Evolutionary conservation across 2,113 vertebrate genomes (phyloP), one percentile per base, ranked within the genome.

Genomic region (Zootoca vivipara): DNA sequence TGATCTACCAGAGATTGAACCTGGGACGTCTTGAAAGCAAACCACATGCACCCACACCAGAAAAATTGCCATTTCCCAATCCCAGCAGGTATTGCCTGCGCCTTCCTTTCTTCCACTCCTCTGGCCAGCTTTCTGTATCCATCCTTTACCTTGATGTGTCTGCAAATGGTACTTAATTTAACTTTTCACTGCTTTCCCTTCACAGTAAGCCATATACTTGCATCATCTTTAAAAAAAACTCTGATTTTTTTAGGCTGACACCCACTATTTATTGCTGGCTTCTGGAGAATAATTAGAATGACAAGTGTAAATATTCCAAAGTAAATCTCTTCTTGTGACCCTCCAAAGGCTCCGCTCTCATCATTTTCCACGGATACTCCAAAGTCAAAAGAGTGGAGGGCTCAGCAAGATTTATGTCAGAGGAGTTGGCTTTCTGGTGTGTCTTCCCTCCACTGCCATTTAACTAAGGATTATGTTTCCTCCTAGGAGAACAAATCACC

Each of bases 361-460:
- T 24, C 62, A 88, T 77, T 88, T 83, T 62, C 87, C 62, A 83
- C 5, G 87, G 80, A 16, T 88, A 22, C 74, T 83, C 40, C 81
- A 75, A 67, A 69, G 83, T 78, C 87, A 77, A 88, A 88, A 30
- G 40, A 56, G 80, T 33, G 10, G 73, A 67, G 26, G 40, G 72
- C 87, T 83, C 70, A 88, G 24, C 33, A 69, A 88, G 87, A 69
- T 83, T 88, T 83, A 83, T 83, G 87, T 88, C 73, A 88, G 30
- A 83, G 40, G 24, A 52, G 30, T 42, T 67, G n/a, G 58, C 13
- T 24, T 35, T 74, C n/a, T 65, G 86, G 38, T 33, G 16, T n/a
- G 52, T 72, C 33, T 42, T 77, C 80, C 18, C 28, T 78, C 30
- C 2, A 2, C 62, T 78, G 85, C 58, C 62, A 83, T 88, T 83